Percentiles rank a stretch among this genome's conserved stretches.
Evolutionary conservation across 2,113 vertebrate genomes (phyloP).

Genomic region (Scytalopus superciliaris): DNA sequence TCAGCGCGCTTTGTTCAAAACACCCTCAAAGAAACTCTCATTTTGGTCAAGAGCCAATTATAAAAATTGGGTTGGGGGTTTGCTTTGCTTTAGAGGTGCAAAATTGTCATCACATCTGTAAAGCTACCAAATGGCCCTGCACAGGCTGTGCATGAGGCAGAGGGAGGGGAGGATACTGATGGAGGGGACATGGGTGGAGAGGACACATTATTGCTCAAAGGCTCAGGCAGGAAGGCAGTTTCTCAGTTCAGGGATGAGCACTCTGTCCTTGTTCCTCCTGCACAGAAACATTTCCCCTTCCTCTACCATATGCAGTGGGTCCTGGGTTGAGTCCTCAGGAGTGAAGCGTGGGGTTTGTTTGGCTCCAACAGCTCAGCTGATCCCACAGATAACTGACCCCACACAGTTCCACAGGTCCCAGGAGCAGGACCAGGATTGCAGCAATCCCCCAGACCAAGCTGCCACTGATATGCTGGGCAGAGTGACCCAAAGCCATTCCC

Average conservation of each 20-base stretch:
- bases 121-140: background rate
- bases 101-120: background rate
- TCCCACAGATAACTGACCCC: background rate
- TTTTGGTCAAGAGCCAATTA: slow-evolving; percentile 33
- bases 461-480: rapidly evolving
- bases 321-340: background rate
- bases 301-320: rapidly evolving
- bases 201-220: background rate
- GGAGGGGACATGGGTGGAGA: background rate
- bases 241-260: background rate
- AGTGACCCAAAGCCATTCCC: rapidly evolving
- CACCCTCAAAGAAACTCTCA: background rate
- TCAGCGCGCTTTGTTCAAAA: background rate
- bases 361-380: rapidly evolving
- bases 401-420: background rate
- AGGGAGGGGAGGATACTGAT: background rate
- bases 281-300: background rate
- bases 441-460: rapidly evolving
- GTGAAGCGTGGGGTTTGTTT: rapidly evolving
- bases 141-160: background rate
- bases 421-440: background rate
- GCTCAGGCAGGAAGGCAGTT: background rate
- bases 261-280: background rate
- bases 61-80: background rate
- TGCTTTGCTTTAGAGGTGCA: background rate